Conservation (phyloP, 2,113 vertebrate species). For the Nannospalax galili region DNA sequence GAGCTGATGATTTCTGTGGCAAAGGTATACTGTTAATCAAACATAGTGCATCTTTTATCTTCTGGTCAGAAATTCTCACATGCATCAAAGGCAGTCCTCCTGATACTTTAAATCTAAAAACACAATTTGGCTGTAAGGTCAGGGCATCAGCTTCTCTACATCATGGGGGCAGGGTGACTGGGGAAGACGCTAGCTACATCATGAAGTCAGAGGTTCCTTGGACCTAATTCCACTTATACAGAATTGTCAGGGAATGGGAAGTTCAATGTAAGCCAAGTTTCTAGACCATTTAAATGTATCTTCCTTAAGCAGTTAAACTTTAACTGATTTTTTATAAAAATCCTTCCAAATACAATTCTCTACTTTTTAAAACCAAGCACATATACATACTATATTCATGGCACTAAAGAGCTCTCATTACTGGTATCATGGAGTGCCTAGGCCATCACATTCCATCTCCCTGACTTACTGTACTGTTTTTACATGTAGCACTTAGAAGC, state of each 20-base stretch:
- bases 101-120: conserved; percentile 93
- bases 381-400: neutral
- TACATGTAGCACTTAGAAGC: neutral
- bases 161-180: neutral
- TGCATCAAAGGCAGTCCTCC: conserved; percentile 96
- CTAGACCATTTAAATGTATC: neutral
- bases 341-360: neutral
- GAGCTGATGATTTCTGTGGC: conserved; percentile 85
- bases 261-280: neutral
- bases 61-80: conserved; percentile 94
- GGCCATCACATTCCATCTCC: neutral
- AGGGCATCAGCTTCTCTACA: neutral
- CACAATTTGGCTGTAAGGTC: neutral
- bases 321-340: conserved; percentile 6
- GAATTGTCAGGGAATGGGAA: neutral
- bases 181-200: neutral
- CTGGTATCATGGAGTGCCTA: neutral
- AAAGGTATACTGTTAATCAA: conserved; percentile 93
- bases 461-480: neutral
- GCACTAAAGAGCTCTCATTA: neutral
- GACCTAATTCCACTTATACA: neutral
- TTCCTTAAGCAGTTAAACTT: neutral
- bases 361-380: conserved; percentile 41
- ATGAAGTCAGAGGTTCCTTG: neutral
- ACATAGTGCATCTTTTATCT: conserved; percentile 90